A percentile compares a stretch with the other conserved stretches of the same genome.
Conservation (phyloP, 2,113 vertebrate genomes). For the Isurus oxyrinchus region DNA sequence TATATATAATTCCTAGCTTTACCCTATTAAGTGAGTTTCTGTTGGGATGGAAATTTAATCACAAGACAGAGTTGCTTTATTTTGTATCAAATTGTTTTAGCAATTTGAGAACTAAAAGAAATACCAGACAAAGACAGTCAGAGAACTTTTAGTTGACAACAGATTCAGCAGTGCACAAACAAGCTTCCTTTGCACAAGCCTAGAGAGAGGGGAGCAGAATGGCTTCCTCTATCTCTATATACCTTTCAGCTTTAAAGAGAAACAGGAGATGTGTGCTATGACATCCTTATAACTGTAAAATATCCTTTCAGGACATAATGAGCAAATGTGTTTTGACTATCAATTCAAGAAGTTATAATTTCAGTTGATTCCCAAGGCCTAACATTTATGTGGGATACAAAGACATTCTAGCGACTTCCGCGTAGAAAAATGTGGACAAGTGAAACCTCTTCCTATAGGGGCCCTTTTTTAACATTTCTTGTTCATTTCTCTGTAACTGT, state of each 20-base stretch:
- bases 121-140: background rate
- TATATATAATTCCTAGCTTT: background rate
- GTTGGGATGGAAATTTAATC: background rate
- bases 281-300: background rate
- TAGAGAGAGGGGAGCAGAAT: background rate
- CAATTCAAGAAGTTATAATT: background rate
- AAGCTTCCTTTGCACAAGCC: background rate
- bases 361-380: background rate
- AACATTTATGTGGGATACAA: background rate
- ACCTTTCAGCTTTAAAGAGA: background rate
- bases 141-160: background rate
- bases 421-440: background rate
- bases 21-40: background rate
- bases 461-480: background rate
- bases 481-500: background rate
- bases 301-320: background rate
- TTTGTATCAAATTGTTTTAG: background rate
- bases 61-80: background rate
- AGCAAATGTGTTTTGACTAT: background rate
- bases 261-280: background rate
- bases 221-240: background rate
- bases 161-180: background rate
- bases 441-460: background rate
- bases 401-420: background rate
- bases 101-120: background rate